Evolutionary conservation across 2,113 vertebrate genomes (phyloP), one percentile per base, ranked within the genome.

Genomic region (Athene noctua): DNA sequence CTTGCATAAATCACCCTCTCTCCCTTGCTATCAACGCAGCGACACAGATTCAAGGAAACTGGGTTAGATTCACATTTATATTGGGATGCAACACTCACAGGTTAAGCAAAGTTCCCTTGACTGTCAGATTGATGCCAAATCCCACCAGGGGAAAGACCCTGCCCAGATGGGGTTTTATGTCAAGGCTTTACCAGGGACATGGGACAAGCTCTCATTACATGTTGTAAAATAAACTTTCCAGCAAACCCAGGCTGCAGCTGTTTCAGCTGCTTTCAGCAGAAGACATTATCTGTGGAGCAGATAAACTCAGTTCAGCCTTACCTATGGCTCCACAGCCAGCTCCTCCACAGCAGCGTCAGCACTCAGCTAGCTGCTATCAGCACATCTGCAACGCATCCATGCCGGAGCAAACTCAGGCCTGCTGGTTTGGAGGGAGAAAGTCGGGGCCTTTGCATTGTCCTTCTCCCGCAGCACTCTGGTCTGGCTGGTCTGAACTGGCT

Each of bases 301-400:
- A 94, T 70, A 96, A 95, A 75, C 74, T 49, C 78, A 16, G 32
- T 55, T 74, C 81, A 91, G 85, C 74, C 80, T 73, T 51, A 93
- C 95, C 90, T 90, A 42, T 13, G 15, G 61, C 59, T 75, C 75
- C 80, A n/a, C 67, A 79, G 61, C 73, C 80, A 62, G 73, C 72
- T 79, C 72, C 73, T 91, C 52, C 78, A 27, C 71, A 66, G 90
- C 85, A 78, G 81, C 17, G 42, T 91, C 95, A 96, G 92, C 90
- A 44, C 88, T 80, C 86, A 21, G 80, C 94, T 74, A 27, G n/a
- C 93, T 93, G 88, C 93, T 96, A 78, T 90, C 93, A 90, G 82
- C 90, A 90, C 96, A 90, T 92, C 96, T 94, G 94, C 92, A 93
- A 32, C 0, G 1, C 85, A 86, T 66, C 95, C 86, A 2, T 40